Conservation (phyloP, 2,797 vertebrate species). For the Xiphophorus birchmanni region DNA sequence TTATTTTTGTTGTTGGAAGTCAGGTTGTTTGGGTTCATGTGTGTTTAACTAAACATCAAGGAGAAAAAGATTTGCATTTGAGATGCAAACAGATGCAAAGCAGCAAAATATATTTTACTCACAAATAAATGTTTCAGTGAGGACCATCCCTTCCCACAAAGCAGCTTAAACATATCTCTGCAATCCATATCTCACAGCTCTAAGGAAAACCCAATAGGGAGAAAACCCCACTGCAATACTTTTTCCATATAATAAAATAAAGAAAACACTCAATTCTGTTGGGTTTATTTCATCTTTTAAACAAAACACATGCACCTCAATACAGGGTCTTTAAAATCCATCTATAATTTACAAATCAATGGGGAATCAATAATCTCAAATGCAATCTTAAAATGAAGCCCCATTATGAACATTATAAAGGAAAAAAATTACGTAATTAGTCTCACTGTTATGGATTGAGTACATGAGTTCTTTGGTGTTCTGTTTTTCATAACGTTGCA, state of each 20-base stretch:
- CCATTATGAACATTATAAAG: neutral
- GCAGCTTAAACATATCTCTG: neutral
- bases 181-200: neutral
- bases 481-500: neutral
- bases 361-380: neutral
- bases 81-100: slow-evolving; percentile 52
- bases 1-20: neutral
- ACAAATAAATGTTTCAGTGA: slow-evolving; percentile 35
- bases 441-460: no score
- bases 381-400: neutral
- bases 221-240: neutral
- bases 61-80: slow-evolving; percentile 48
- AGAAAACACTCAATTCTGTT: neutral
- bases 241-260: neutral
- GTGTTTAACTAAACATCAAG: slow-evolving; percentile 1
- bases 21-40: slow-evolving; percentile 6
- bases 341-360: neutral
- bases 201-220: neutral
- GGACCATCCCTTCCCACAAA: neutral
- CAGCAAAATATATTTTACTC: slow-evolving; percentile 5
- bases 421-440: neutral
- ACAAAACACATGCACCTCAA: neutral
- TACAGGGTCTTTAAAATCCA: neutral
- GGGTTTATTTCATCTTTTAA: neutral
- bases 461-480: neutral